phyloP scores from a whole-genome alignment of 2,113 vertebrate species.

The Opisthocomus hoazin region DNA sequence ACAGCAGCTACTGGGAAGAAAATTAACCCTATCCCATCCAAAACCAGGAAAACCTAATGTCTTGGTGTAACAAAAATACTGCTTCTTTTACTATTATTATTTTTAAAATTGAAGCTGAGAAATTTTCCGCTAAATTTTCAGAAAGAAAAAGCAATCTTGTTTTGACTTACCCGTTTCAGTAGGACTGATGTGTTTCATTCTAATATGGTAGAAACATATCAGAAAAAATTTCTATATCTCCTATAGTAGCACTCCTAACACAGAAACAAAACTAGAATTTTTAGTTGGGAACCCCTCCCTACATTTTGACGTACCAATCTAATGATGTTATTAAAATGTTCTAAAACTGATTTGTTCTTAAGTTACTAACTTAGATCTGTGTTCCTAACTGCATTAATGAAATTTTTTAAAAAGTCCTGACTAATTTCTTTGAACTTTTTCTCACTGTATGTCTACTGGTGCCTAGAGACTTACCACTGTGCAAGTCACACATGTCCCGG shows the following conservation, averaged over 20 bases:
- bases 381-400: background rate
- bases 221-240: too few species aligned
- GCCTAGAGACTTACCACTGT: background rate
- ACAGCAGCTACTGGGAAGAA: too few species aligned
- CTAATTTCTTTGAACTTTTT: background rate
- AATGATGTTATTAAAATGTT: background rate
- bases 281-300: background rate
- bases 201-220: background rate
- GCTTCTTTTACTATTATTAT: background rate
- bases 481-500: accelerated
- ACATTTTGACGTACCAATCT: background rate
- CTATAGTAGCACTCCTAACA: background rate
- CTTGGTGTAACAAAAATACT: background rate
- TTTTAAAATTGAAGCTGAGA: background rate
- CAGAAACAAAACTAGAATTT: background rate
- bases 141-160: background rate
- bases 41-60: background rate
- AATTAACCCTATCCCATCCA: too few species aligned
- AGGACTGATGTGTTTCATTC: background rate
- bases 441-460: background rate
- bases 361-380: background rate
- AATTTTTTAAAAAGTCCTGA: background rate
- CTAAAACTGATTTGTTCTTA: background rate
- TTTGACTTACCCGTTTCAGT: background rate
- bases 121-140: background rate